Evolutionary conservation across 2,113 vertebrate genomes (phyloP).

Genomic region (Spheniscus mendiculus): DNA sequence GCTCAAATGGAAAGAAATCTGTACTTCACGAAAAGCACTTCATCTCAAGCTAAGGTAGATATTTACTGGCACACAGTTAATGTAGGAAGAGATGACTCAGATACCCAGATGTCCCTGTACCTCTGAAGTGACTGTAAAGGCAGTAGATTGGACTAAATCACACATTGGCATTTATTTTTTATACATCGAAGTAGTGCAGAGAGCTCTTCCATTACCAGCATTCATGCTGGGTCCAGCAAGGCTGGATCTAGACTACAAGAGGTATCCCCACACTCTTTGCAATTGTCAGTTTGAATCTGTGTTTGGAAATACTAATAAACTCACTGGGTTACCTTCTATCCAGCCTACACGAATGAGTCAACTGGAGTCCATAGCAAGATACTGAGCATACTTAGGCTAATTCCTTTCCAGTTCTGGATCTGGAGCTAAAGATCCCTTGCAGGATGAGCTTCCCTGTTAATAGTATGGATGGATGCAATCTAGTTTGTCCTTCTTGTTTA

Average conservation of each 20-base stretch:
- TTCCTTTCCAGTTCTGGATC: not conserved
- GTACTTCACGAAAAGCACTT: not conserved
- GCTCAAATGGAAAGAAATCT: not conserved
- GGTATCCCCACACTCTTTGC: not conserved
- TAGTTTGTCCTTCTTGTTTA: not conserved
- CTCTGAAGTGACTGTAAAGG: not conserved
- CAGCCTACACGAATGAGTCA: not conserved
- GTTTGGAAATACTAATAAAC: not conserved
- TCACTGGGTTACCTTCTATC: not conserved
- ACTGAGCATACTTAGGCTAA: not conserved
- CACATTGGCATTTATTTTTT: not conserved
- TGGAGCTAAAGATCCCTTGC: not conserved
- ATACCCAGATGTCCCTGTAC: not conserved
- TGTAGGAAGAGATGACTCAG: not conserved
- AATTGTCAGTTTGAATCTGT: not conserved
- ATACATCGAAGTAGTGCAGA: not conserved
- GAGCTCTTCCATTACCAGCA: not conserved
- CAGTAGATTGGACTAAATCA: not conserved
- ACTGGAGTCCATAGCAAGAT: not conserved
- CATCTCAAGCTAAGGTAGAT: not conserved
- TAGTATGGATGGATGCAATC: not conserved
- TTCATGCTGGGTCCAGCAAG: not conserved
- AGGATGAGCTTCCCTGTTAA: not conserved
- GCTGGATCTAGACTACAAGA: not conserved
- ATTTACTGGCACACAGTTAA: not conserved